A percentile compares a stretch with the other conserved stretches of the same genome.
Evolutionary conservation across 2,888 invertebrate genomes (phyloP).

Genomic region (Adelognathus sp.): DNA sequence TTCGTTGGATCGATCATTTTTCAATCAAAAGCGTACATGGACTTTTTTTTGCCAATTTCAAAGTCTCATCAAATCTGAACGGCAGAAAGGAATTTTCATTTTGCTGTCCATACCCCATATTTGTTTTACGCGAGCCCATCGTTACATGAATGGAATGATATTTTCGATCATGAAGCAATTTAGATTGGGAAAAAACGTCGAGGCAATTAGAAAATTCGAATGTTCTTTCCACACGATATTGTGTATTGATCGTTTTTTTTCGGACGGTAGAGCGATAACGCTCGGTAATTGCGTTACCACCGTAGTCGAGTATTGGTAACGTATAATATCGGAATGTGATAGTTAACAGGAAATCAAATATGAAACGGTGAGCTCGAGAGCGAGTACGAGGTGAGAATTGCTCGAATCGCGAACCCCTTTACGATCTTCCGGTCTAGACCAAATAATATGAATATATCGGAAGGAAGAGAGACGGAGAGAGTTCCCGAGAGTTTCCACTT

Average conservation of each 20-base stretch:
- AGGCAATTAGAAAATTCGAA: conserved; percentile 38
- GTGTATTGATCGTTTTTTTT: conserved; percentile 4
- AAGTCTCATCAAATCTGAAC: too few species aligned
- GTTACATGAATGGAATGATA: conserved; percentile 11
- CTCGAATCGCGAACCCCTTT: conserved; percentile 16
- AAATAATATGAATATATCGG: conserved; percentile 63
- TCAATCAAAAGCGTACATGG: too few species aligned
- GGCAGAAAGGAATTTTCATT: not conserved
- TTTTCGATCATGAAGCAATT: conserved; percentile 24
- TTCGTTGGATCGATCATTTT: too few species aligned
- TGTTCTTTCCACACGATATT: conserved; percentile 14
- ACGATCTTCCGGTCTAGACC: conserved; percentile 59
- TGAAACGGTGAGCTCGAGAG: too few species aligned
- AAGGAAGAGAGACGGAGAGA: conserved; percentile 10
- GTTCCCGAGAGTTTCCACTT: conserved; percentile 51
- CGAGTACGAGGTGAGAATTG: conserved; percentile 25
- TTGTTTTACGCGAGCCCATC: not conserved
- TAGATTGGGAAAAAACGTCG: conserved; percentile 23
- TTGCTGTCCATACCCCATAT: not conserved
- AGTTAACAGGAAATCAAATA: conserved; percentile 55
- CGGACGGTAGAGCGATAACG: conserved; percentile 4
- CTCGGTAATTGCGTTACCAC: conserved; percentile 43
- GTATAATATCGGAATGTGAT: conserved; percentile 57
- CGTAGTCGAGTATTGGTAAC: conserved; percentile 29
- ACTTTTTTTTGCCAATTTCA: too few species aligned